Base-by-base conservation (phyloP, 2,888 invertebrate species). In the Hydropsyche betteni region DNA sequence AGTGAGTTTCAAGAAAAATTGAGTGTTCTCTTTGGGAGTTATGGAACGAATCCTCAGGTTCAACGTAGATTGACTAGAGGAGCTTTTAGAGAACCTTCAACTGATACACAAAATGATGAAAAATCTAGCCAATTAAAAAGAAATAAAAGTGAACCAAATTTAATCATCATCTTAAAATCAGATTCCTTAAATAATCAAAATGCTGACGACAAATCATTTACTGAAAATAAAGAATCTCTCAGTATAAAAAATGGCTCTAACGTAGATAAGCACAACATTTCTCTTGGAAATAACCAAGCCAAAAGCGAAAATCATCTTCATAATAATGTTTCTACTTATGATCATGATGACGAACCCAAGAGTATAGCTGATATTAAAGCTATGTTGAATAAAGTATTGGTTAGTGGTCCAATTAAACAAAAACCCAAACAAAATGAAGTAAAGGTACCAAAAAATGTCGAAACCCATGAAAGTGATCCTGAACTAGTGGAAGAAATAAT, bases 351-450 rank as follows among this genome's bases (percentile, higher is more conserved):
- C 12, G 70, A 73, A 0, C 83, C 83, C 72, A 80, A 87, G 80
- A 85, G 83, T 75, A 84, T 84, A 81, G 82, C 83, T 78, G 86
- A 85, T 79, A 83, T 88, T 50, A 88, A 86, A 78, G 83, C 83
- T 0, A 87, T 86, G 81, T 81, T 88, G 76, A 87, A 87, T 79
- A 82, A 80, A 68, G 85, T 88, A 79, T 86, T 86, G 74, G 84
- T 16, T 8, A 61, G 24, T 84, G 86, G 1, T 85, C 85, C 0
- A 86, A 86, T 76, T 4, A 3, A 14, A 0, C 44, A 86, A 87
- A 38, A 80, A 84, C 0, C 83, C 83, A 69, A 84, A 84, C 79
- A 83, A 84, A 0, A 85, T 85, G 51, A 81, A 81, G 6, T 85
- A 85, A 0, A 24, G 33, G 34, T 2, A 12, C 55, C 33, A n/a